phyloP scores from a whole-genome alignment of 2,113 vertebrate genomes.

The Nothocercus julius region DNA sequence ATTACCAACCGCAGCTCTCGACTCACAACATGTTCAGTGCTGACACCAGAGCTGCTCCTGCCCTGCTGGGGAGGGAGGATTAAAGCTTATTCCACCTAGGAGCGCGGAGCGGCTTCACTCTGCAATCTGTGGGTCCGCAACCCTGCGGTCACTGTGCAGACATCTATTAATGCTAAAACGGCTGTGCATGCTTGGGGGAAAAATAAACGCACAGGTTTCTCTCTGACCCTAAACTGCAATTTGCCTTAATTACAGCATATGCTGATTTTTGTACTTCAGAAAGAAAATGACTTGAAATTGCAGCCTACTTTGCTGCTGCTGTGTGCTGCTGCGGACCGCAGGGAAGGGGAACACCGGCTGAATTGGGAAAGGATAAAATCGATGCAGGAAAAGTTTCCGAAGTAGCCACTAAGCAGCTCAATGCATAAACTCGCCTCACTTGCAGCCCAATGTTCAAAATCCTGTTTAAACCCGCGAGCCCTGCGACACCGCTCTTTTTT shows the following conservation, averaged over 20 bases:
- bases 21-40: neutral
- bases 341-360: neutral
- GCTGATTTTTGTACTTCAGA: neutral
- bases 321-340: neutral
- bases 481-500: neutral
- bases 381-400: neutral
- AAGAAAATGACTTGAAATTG: neutral
- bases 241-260: neutral
- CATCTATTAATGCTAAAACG: neutral
- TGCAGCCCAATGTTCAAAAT: neutral
- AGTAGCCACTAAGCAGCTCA: neutral
- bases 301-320: neutral
- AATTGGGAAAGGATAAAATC: neutral
- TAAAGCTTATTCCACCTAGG: neutral
- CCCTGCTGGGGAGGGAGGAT: neutral
- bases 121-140: neutral
- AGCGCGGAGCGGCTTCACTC: neutral
- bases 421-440: neutral
- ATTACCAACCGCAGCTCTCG: conserved; percentile 48
- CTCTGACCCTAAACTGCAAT: neutral
- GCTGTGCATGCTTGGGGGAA: neutral
- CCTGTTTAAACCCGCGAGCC: neutral
- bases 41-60: neutral
- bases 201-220: neutral
- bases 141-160: neutral